Conservation (phyloP, 2,113 vertebrate species). For the Corvus hawaiiensis region DNA sequence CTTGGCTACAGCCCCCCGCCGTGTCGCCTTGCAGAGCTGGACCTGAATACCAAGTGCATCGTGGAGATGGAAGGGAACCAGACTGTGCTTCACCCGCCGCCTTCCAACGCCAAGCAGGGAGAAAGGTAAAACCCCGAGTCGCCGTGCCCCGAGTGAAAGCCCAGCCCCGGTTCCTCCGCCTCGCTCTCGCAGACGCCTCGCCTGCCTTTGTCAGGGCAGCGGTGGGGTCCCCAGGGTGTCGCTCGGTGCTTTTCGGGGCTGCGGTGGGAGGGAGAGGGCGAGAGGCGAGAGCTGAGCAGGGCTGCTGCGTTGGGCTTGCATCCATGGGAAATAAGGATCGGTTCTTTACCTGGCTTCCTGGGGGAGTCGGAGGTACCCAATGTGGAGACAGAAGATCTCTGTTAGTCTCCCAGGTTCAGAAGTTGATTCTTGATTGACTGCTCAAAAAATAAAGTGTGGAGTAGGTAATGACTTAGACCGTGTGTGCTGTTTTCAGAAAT, state of each 20-base stretch:
- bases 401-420: neutral
- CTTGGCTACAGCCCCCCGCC: neutral
- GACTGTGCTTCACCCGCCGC: constrained; percentile 90
- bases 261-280: neutral
- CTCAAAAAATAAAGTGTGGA: neutral
- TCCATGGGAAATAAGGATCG: neutral
- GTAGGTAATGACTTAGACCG: neutral
- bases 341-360: neutral
- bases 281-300: neutral
- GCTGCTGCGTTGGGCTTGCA: neutral
- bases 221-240: neutral
- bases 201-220: neutral
- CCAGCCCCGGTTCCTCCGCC: neutral
- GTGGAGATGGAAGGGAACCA: constrained; percentile 99
- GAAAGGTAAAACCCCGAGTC: constrained; percentile 67
- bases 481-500: neutral
- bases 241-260: neutral
- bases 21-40: constrained; percentile 84
- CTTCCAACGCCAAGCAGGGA: constrained; percentile 86
- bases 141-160: neutral
- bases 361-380: neutral
- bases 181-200: neutral
- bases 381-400: neutral
- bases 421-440: neutral
- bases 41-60: constrained; percentile 96